phyloP scores from a whole-genome alignment of 2,113 vertebrate species.

The Collichthys lucidus region DNA sequence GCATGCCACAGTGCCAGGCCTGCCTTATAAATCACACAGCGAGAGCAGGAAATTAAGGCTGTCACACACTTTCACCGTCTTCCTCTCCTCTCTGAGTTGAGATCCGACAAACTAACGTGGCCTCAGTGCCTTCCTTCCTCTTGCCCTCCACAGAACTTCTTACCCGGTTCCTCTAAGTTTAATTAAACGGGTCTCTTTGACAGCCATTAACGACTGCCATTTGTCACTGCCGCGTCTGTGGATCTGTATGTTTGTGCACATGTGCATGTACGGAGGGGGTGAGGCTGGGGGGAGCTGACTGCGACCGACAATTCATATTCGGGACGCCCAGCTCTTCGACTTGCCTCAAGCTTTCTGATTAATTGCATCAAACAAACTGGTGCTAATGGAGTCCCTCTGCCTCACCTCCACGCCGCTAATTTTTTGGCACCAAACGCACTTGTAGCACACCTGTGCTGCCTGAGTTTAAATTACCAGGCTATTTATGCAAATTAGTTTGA shows the following conservation, averaged over 20 bases:
- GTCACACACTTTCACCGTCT: conserved; percentile 56
- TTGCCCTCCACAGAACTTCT: conserved; percentile 43
- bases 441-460: conserved; percentile 42
- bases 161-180: conserved; percentile 65
- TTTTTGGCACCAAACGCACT: conserved; percentile 30
- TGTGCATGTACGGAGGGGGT: conserved; percentile 3
- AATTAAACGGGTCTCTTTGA: conserved; percentile 77
- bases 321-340: conserved; percentile 52
- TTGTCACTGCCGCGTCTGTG: conserved; percentile 62
- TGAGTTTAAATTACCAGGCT: conserved; percentile 18
- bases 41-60: conserved; percentile 77
- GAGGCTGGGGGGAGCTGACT: conserved; percentile 3
- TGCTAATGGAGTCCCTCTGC: conserved; percentile 48
- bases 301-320: conserved; percentile 59
- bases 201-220: conserved; percentile 77
- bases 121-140: conserved; percentile 36
- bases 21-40: conserved; percentile 72
- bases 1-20: conserved; percentile 39
- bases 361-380: conserved; percentile 73
- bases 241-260: conserved; percentile 43
- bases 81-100: conserved; percentile 29
- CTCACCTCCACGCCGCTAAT: conserved; percentile 25
- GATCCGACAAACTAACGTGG: conserved; percentile 51
- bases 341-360: conserved; percentile 68
- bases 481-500: conserved; percentile 44